Conservation (phyloP, 2,797 vertebrate genomes). For the Chelidonichthys spinosus region DNA sequence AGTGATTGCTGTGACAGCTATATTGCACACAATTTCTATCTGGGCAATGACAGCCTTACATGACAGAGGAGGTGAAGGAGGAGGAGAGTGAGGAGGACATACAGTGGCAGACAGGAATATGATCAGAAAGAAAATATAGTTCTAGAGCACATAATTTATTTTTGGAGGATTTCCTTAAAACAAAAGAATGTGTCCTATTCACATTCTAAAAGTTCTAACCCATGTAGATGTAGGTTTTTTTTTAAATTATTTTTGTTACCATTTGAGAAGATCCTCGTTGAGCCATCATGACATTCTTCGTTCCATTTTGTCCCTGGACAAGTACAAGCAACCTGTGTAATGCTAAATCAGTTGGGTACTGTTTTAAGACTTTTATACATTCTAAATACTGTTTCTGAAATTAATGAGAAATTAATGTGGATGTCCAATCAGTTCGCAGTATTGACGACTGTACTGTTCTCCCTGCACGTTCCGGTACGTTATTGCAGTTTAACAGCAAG, state of each 20-base stretch:
- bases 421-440: no score
- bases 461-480: no score
- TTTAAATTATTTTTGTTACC: not conserved
- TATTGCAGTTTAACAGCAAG: no score
- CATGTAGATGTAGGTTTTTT: not conserved
- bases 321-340: not conserved
- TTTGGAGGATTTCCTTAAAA: not conserved
- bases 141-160: not conserved
- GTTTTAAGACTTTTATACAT: not conserved
- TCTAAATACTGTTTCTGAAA: not conserved
- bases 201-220: not conserved
- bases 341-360: no score
- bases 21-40: constrained; percentile 40
- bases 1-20: constrained; percentile 39
- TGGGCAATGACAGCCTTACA: constrained; percentile 27
- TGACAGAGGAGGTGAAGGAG: constrained; percentile 20
- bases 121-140: constrained; percentile 6
- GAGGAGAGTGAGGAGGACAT: constrained; percentile 12
- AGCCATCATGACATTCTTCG: constrained; percentile 5
- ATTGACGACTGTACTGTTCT: no score
- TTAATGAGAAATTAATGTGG: not conserved
- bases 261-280: not conserved
- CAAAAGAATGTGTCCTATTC: not conserved
- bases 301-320: not conserved
- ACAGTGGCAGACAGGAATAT: constrained; percentile 47